These are phyloP conservation scores for Potamilus streckersoni DNA, from an alignment of 1,140 invertebrate genomes.

Conservation along the genomic window DNA sequence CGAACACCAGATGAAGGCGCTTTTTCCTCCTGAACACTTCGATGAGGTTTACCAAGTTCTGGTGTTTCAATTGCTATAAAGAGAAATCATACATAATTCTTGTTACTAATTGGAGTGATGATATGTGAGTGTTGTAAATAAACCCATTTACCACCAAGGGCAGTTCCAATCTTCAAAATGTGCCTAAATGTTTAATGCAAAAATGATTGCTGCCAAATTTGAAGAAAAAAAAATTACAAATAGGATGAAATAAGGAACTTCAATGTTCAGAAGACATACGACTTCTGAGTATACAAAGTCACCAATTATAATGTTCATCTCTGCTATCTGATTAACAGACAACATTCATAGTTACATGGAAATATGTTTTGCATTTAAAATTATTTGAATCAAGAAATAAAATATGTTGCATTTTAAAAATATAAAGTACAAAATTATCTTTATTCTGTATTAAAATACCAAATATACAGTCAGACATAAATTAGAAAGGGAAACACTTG, in stretches of 20 bases:
- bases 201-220: no score
- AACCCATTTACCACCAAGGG: no score
- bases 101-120: no score
- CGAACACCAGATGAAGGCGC: conserved; percentile 97
- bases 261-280: no score
- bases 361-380: background rate
- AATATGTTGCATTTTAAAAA: background rate
- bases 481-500: background rate
- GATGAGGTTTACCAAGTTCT: conserved; percentile 95
- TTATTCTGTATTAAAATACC: conserved; percentile 1
- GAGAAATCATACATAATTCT: conserved; percentile 5
- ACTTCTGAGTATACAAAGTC: no score
- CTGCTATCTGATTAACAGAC: background rate
- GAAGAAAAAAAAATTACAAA: no score
- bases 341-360: background rate
- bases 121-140: no score
- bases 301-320: no score
- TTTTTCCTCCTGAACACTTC: conserved; percentile 98
- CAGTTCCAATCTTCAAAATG: no score
- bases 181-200: no score
- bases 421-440: background rate
- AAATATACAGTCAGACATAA: background rate
- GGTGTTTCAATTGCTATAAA: conserved; percentile 95
- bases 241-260: no score
- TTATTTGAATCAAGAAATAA: background rate